A percentile compares a stretch with the other conserved stretches of the same genome.
These are phyloP conservation scores for Corvus moneduloides DNA, from an alignment of 2,113 vertebrate genomes.

Conservation along the genomic window DNA sequence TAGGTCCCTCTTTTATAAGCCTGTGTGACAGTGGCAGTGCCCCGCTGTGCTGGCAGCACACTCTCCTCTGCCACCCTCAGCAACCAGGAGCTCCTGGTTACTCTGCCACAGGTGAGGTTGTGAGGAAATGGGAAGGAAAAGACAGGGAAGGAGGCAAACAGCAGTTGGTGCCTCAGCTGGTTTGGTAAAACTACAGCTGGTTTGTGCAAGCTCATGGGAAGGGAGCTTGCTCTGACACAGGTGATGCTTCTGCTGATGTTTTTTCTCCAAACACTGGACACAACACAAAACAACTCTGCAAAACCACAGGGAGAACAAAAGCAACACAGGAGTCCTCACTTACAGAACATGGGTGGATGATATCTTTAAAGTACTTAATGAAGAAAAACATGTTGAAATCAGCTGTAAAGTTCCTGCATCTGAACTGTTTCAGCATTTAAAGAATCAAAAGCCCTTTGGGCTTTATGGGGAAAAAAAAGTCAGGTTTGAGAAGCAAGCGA, in stretches of 20 bases:
- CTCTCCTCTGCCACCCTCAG: background rate
- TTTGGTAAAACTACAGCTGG: background rate
- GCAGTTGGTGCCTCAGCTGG: background rate
- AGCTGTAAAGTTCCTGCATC: background rate
- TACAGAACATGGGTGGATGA: fast-evolving
- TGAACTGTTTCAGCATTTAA: background rate
- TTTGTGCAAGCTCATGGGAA: background rate
- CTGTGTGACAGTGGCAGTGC: background rate
- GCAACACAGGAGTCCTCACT: background rate
- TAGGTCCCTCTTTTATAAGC: background rate
- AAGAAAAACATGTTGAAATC: background rate
- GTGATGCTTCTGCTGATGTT: background rate
- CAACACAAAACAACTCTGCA: background rate
- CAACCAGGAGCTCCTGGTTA: background rate
- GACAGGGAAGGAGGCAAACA: background rate
- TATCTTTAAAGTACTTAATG: background rate
- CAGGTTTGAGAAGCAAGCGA: background rate
- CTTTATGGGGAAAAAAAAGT: background rate
- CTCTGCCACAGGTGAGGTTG: background rate
- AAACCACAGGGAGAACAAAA: background rate
- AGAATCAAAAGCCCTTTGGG: background rate
- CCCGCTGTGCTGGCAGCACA: background rate
- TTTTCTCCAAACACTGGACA: background rate
- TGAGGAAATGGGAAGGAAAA: background rate
- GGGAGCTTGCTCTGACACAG: background rate